Percentiles rank a stretch among this genome's conserved stretches.
Evolutionary conservation across 2,888 invertebrate species (phyloP).

Genomic region (Pristionchus fissidentatus): DNA sequence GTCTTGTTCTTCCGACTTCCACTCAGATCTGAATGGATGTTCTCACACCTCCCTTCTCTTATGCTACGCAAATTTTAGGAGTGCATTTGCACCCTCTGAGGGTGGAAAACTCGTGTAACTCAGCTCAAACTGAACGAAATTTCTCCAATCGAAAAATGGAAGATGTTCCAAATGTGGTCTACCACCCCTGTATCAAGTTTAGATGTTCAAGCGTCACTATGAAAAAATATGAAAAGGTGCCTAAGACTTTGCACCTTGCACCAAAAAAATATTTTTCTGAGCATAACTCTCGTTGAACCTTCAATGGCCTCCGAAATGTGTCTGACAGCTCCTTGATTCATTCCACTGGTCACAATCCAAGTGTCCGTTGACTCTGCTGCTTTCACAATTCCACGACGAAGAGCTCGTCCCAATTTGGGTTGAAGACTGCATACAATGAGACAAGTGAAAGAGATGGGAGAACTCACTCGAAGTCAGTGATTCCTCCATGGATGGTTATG

Average conservation of each 20-base stretch:
- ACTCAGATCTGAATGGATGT: slow-evolving; percentile 69
- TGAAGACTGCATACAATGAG: slow-evolving; percentile 83
- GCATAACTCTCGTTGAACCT: too few species aligned
- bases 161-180: too few species aligned
- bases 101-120: too few species aligned
- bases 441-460: neutral
- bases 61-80: too few species aligned
- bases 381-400: slow-evolving; percentile 93
- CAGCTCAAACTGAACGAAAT: too few species aligned
- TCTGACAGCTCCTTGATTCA: slow-evolving; percentile 86
- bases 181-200: too few species aligned
- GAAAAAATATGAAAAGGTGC: neutral
- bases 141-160: too few species aligned
- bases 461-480: slow-evolving; percentile 86
- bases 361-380: slow-evolving; percentile 98
- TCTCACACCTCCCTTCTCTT: too few species aligned
- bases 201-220: too few species aligned
- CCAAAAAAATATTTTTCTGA: too few species aligned
- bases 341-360: slow-evolving; percentile 91
- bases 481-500: slow-evolving; percentile 97
- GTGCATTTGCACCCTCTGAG: too few species aligned
- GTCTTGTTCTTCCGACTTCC: slow-evolving; percentile 55
- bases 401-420: slow-evolving; percentile 92
- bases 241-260: too few species aligned
- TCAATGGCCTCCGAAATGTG: slow-evolving; percentile 93